Evolutionary conservation across 2,113 vertebrate genomes (phyloP).

Genomic region (Cyanoliseus patagonus): DNA sequence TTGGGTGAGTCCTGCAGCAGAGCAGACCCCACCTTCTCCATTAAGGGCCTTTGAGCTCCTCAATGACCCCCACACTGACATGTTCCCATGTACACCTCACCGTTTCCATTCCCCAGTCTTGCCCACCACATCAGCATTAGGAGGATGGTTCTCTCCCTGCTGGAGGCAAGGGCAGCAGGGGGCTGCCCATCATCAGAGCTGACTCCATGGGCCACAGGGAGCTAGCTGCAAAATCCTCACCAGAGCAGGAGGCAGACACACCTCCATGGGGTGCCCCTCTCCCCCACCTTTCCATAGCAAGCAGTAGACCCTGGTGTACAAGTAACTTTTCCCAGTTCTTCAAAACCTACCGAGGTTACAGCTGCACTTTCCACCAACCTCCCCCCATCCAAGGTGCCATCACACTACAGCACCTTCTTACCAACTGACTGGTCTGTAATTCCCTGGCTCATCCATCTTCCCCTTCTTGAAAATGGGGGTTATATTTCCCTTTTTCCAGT

Average conservation of each 20-base stretch:
- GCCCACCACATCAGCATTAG: not conserved
- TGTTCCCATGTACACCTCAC: not conserved
- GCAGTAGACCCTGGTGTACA: not conserved
- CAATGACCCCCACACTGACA: not conserved
- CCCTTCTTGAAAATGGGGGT: too few species aligned
- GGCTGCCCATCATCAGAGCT: not conserved
- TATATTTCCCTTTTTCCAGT: too few species aligned
- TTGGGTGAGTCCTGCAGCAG: not conserved
- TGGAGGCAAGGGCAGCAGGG: fast-evolving
- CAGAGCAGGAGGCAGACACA: not conserved
- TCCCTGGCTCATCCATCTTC: too few species aligned
- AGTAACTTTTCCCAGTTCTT: not conserved
- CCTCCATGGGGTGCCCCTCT: not conserved
- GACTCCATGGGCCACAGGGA: not conserved
- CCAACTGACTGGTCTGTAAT: not conserved
- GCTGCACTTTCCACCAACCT: not conserved
- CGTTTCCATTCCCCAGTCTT: not conserved
- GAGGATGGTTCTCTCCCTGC: not conserved
- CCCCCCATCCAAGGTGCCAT: not conserved
- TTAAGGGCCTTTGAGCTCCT: not conserved
- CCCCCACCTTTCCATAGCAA: not conserved
- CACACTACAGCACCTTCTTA: not conserved
- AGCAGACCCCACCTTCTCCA: not conserved
- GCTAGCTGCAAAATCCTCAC: not conserved
- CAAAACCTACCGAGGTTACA: not conserved